A percentile compares a stretch with the other conserved stretches of the same genome.
Evolutionary conservation across 2,113 vertebrate genomes (phyloP).

Genomic region (Notothenia coriiceps): DNA sequence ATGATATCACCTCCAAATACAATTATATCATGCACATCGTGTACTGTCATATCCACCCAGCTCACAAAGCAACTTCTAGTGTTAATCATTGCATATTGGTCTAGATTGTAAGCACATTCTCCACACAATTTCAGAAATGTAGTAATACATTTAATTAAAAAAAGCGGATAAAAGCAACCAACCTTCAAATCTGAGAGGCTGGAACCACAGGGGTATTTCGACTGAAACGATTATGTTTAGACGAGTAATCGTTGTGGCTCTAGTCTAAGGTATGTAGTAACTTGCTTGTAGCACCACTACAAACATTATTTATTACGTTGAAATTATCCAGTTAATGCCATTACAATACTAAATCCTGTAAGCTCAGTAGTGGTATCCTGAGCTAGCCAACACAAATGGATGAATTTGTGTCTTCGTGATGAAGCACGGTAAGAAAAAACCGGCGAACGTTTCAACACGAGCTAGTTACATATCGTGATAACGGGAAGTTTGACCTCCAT

Average conservation of each 20-base stretch:
- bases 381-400: neutral
- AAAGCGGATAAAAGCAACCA: no score
- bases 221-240: no score
- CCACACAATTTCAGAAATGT: no score
- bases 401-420: neutral
- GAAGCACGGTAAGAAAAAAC: neutral
- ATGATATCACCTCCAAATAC: neutral
- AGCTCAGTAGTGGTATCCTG: slow-evolving; percentile 1
- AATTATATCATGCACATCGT: neutral
- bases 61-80: neutral
- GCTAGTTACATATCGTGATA: no score
- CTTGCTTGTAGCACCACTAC: no score
- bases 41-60: neutral
- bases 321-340: neutral
- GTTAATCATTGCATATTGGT: neutral
- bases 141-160: no score
- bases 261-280: no score
- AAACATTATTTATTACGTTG: neutral
- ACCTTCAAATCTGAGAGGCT: no score
- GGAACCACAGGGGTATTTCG: no score
- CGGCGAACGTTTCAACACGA: neutral
- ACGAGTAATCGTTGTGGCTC: no score
- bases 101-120: no score
- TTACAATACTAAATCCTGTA: neutral
- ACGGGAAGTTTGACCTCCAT: neutral